Percentiles rank a stretch among this genome's conserved stretches.
These are phyloP conservation scores for Clavelina lepadiformis DNA, from an alignment of 23 tunicate genomes.

Conservation along the genomic window DNA sequence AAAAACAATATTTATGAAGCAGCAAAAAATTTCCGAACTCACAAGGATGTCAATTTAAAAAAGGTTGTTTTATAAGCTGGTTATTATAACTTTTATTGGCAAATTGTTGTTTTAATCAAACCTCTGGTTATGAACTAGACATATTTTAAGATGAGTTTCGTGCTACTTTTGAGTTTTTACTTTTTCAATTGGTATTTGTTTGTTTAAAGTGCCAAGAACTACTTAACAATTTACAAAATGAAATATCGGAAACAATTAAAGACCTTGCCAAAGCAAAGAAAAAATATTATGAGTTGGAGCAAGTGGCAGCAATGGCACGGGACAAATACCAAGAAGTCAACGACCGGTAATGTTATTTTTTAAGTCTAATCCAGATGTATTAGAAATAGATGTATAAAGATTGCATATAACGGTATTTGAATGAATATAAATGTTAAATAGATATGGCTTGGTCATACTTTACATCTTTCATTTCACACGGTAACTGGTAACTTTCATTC, in stretches of 20 bases:
- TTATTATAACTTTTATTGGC: neutral
- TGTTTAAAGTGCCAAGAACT: slow-evolving; percentile 68
- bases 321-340: slow-evolving; percentile 81
- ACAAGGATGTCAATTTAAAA: slow-evolving; percentile 69
- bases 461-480: too few species aligned
- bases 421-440: too few species aligned
- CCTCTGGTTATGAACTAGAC: neutral
- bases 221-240: slow-evolving; percentile 69
- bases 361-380: neutral
- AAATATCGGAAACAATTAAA: slow-evolving; percentile 72
- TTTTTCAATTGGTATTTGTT: neutral
- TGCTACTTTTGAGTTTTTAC: neutral
- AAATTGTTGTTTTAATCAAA: neutral
- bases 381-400: neutral
- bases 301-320: slow-evolving; percentile 36
- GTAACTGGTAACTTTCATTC: too few species aligned
- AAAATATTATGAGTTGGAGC: slow-evolving; percentile 74
- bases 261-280: slow-evolving; percentile 74
- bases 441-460: too few species aligned
- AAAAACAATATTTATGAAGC: slow-evolving; percentile 82
- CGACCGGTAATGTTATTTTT: slow-evolving; percentile 30
- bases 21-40: slow-evolving; percentile 61
- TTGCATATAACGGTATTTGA: too few species aligned
- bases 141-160: neutral
- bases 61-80: slow-evolving; percentile 33